Conservation (phyloP, 2,113 vertebrate genomes). For the Mellivora capensis region DNA sequence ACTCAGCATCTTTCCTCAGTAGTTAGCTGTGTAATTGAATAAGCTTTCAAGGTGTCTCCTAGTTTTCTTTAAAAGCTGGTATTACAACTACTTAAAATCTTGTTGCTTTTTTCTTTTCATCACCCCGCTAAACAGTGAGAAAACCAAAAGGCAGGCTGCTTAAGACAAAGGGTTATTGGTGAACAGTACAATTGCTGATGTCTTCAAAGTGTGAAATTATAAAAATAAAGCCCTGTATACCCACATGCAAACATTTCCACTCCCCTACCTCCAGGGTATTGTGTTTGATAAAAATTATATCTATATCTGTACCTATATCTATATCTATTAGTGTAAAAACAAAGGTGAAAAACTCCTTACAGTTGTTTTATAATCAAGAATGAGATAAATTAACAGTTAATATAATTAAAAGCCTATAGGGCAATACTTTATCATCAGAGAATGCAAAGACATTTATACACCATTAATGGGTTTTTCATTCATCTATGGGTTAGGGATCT, state of each 20-base stretch:
- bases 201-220: neutral
- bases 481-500: neutral
- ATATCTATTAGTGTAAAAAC: neutral
- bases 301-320: no score
- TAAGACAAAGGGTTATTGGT: neutral
- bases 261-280: neutral
- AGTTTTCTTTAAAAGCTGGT: conserved; percentile 29
- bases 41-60: neutral
- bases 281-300: neutral
- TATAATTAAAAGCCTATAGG: neutral
- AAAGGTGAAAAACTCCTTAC: neutral
- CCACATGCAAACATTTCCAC: neutral
- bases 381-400: neutral
- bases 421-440: neutral
- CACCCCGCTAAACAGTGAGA: neutral
- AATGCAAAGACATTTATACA: neutral
- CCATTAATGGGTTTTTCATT: neutral
- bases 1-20: neutral
- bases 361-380: neutral
- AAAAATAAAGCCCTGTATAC: neutral
- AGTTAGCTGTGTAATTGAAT: neutral
- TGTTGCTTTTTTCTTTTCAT: neutral
- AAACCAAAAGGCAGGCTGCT: neutral
- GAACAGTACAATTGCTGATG: neutral
- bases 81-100: conserved; percentile 20